Evolutionary conservation across 64 coral and sea anemone genomes (phyloP).

Genomic region (Pocillopora verrucosa): DNA sequence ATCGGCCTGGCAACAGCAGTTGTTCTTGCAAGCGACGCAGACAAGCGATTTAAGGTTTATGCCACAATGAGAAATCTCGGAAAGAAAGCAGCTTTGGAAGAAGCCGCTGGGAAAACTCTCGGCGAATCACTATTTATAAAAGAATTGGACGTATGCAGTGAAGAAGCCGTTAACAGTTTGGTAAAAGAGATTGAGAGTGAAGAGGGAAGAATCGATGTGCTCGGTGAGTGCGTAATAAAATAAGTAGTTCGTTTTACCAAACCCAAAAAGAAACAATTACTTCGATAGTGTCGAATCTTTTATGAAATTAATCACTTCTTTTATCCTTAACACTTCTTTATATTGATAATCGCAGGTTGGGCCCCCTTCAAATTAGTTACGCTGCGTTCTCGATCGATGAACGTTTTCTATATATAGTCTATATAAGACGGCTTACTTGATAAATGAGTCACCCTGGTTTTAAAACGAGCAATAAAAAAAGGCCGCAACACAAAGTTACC

Average conservation of each 20-base stretch:
- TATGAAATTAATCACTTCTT: too few relatives aligned
- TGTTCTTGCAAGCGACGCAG: conserved; percentile 53
- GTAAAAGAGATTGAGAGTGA: conserved; percentile 54
- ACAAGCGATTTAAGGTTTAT: conserved; percentile 76
- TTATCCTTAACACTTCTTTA: too few relatives aligned
- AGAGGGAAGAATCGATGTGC: conserved; percentile 70
- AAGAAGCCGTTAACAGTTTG: conserved; percentile 49
- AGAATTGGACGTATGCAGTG: conserved; percentile 59
- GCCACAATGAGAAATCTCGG: conserved; percentile 75
- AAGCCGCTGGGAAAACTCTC: conserved; percentile 25
- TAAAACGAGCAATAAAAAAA: too few relatives aligned
- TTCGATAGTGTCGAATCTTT: too few relatives aligned
- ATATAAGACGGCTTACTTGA: too few relatives aligned
- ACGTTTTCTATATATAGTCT: too few relatives aligned
- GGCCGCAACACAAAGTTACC: too few relatives aligned
- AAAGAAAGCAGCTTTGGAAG: conserved; percentile 49
- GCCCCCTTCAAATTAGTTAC: too few relatives aligned
- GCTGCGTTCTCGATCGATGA: too few relatives aligned
- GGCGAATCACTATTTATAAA: conserved; percentile 55
- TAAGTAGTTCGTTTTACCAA: background rate
- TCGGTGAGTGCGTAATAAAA: conserved; percentile 40
- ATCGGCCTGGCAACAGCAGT: conserved; percentile 56
- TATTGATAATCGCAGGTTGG: too few relatives aligned
- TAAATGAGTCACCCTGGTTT: too few relatives aligned
- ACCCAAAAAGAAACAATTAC: too few relatives aligned